A percentile compares a stretch with the other conserved stretches of the same genome.
phyloP scores from a whole-genome alignment of 2,113 vertebrate species.

The Rafetus swinhoei region DNA sequence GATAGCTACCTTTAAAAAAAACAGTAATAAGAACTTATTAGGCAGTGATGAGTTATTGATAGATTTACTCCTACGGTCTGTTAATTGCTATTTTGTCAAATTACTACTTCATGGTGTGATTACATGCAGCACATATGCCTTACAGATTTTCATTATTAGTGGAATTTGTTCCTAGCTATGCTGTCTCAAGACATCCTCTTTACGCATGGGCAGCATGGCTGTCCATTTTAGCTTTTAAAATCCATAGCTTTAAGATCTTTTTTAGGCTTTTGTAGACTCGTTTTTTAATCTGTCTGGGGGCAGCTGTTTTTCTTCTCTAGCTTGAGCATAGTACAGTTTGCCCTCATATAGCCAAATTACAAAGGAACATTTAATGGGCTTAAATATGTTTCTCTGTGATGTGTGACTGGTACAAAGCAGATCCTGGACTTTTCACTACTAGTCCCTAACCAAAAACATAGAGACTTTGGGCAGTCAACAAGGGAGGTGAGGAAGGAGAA shows the following conservation, averaged over 20 bases:
- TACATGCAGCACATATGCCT: not conserved
- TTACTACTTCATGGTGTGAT: not conserved
- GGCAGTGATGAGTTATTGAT: not conserved
- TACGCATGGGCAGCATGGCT: not conserved
- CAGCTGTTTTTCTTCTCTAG: not conserved
- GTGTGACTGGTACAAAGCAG: not conserved
- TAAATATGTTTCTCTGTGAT: not conserved
- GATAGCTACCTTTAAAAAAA: conserved; percentile 19
- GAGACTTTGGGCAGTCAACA: not conserved
- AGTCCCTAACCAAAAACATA: not conserved
- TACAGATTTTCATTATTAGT: not conserved
- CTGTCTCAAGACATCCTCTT: not conserved
- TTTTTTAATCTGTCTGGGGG: not conserved
- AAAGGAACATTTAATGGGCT: not conserved
- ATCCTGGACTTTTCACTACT: not conserved
- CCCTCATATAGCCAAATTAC: not conserved
- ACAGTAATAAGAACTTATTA: not conserved
- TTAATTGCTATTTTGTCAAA: not conserved
- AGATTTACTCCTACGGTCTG: not conserved
- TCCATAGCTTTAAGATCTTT: not conserved
- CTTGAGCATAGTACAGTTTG: not conserved
- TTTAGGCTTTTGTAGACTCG: not conserved
- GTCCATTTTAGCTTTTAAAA: not conserved
- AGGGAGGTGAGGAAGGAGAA: not conserved
- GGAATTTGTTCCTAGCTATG: not conserved